Percentiles rank a stretch among this genome's conserved stretches.
phyloP scores from a whole-genome alignment of 2,888 invertebrate genomes.

The Agrotis ipsilon region DNA sequence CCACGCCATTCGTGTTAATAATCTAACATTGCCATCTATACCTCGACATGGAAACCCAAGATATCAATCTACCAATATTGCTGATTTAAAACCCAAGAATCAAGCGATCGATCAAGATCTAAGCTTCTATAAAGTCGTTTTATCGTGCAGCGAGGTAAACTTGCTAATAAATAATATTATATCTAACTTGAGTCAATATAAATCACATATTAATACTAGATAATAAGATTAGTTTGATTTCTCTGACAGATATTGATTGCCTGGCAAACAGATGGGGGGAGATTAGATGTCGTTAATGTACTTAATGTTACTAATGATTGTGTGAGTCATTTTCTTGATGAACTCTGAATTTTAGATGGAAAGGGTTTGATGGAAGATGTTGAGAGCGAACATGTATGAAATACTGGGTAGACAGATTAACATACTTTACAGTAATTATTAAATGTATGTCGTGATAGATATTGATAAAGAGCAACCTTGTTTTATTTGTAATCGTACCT shows the following conservation, averaged over 20 bases:
- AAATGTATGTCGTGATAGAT: not conserved
- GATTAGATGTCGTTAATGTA: constrained; percentile 65
- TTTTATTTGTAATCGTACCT: not conserved
- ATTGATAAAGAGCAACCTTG: not conserved
- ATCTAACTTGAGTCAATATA: constrained; percentile 74
- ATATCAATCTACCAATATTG: constrained; percentile 58
- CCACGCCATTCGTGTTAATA: constrained; percentile 26
- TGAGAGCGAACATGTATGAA: constrained; percentile 2
- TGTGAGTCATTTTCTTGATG: constrained; percentile 29
- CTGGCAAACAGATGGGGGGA: constrained; percentile 55
- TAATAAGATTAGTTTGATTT: constrained; percentile 78
- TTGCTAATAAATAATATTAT: constrained; percentile 69
- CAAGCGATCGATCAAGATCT: constrained; percentile 69
- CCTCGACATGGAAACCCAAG: constrained; percentile 51
- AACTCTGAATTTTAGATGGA: constrained; percentile 17
- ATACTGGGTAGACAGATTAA: not conserved
- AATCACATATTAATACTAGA: constrained; percentile 81
- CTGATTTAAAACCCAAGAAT: constrained; percentile 56
- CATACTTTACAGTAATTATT: not conserved
- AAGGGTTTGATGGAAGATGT: constrained; percentile 22
- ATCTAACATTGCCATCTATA: constrained; percentile 45
- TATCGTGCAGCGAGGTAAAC: constrained; percentile 64
- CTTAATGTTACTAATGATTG: constrained; percentile 47
- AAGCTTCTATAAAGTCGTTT: constrained; percentile 68
- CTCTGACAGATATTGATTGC: constrained; percentile 79